Base-by-base conservation (phyloP, 1,140 invertebrate species). In the Drosophila teissieri region DNA sequence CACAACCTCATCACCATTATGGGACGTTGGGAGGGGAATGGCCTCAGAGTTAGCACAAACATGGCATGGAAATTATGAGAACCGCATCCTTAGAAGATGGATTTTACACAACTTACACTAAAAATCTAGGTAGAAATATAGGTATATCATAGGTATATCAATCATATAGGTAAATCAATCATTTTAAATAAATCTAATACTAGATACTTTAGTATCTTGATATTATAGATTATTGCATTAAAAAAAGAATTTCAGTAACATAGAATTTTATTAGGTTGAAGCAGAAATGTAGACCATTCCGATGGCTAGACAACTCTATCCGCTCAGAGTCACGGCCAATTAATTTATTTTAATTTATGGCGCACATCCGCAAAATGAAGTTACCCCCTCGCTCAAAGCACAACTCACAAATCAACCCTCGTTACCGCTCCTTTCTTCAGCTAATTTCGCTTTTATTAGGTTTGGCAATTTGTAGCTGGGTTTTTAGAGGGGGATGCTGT, bases 361-460 rank as follows among this genome's bases (percentile, higher is more conserved):
- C 53, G 36, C 51, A 36, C 36, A 68, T 70, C 64, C 67, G 51
- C 36, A 36, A 39, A 56, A 57, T 36, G 34, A 72, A 57, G 36
- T 44, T 54, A 61, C 51, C 52, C 45, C 40, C 27, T 48, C 2
- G n/a, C 15, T 12, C 53, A 27, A 42, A 19, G 24, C 34, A 17
- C 67, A 44, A 48, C 44, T 46, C 39, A 27, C 53, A 24, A 49
- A 48, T 37, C 73, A 46, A 57, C 73, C 73, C 73, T 76, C 61
- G 22, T 15, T 24, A 12, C 11, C 31, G 31, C 40, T 51, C 52
- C 37, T 49, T 48, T 63, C 37, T 48, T 55, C 19, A 64, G 67
- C 88, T 91, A 91, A 91, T 91, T 84, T 88, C 53, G 74, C 69
- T 73, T 91, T 84, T 91, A 88, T 81, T 83, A 84, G 72, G 68